Conservation (phyloP, 2,113 vertebrate genomes). For the Psilopogon haemacephalus region DNA sequence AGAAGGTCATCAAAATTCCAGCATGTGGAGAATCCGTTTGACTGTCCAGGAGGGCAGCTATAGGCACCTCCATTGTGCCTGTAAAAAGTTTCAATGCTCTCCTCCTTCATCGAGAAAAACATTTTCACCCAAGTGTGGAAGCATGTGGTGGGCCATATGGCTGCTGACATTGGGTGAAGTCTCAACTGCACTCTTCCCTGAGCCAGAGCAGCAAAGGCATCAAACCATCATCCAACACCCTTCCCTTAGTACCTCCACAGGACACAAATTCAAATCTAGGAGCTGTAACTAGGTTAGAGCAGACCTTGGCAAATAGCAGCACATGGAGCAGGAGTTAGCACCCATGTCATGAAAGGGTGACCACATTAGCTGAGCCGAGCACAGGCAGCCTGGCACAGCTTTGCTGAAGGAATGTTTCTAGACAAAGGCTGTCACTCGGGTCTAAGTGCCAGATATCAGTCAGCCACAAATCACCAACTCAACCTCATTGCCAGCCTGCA, state of each 20-base stretch:
- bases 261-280: neutral
- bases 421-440: accelerated
- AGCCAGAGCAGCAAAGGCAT: neutral
- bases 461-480: neutral
- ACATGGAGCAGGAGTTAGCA: neutral
- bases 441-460: neutral
- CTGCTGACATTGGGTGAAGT: neutral
- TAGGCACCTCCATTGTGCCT: neutral
- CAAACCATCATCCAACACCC: neutral
- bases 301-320: neutral
- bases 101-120: neutral
- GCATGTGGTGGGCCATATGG: neutral
- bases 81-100: neutral
- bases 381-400: neutral
- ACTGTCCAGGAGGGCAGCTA: neutral
- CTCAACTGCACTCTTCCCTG: neutral
- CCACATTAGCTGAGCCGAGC: neutral
- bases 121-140: neutral
- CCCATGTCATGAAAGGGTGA: accelerated
- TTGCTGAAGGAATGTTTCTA: neutral
- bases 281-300: neutral
- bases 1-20: neutral
- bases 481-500: neutral
- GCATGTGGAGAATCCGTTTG: neutral
- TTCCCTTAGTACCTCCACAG: neutral